These are phyloP conservation scores for Hemiscyllium ocellatum DNA, from an alignment of 2,113 vertebrate genomes.

Conservation along the genomic window DNA sequence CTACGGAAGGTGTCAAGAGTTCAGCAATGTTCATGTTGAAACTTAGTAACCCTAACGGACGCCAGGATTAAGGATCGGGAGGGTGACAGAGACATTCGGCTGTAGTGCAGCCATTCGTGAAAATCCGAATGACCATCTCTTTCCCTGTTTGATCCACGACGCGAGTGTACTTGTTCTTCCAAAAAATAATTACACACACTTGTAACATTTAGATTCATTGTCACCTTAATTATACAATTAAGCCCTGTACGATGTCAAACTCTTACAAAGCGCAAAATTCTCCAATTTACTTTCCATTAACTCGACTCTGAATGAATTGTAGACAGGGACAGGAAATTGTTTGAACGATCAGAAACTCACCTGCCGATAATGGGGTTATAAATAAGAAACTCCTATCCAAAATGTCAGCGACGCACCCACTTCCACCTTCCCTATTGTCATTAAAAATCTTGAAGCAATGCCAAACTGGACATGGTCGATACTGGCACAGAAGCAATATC, in stretches of 20 bases:
- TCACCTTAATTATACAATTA: not conserved
- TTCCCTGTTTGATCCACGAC: not conserved
- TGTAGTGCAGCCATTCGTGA: not conserved
- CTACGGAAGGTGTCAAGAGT: not conserved
- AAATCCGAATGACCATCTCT: not conserved
- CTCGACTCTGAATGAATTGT: not conserved
- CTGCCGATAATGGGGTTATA: not conserved
- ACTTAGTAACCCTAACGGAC: not conserved
- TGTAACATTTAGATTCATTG: not conserved
- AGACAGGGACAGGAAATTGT: not conserved
- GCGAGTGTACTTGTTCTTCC: not conserved
- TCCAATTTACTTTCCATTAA: not conserved
- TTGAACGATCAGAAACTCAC: no score
- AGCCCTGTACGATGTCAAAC: not conserved
- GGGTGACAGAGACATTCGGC: not conserved
- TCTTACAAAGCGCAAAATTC: not conserved
- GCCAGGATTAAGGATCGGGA: not conserved
- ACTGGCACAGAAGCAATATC: not conserved
- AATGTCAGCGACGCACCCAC: not conserved
- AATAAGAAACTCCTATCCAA: not conserved
- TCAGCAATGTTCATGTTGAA: not conserved
- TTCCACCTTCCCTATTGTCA: not conserved
- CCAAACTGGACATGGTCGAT: not conserved
- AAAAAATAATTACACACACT: not conserved
- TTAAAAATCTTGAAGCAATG: not conserved